phyloP scores from a whole-genome alignment of 2,113 vertebrate genomes.

The Haemorhous mexicanus region DNA sequence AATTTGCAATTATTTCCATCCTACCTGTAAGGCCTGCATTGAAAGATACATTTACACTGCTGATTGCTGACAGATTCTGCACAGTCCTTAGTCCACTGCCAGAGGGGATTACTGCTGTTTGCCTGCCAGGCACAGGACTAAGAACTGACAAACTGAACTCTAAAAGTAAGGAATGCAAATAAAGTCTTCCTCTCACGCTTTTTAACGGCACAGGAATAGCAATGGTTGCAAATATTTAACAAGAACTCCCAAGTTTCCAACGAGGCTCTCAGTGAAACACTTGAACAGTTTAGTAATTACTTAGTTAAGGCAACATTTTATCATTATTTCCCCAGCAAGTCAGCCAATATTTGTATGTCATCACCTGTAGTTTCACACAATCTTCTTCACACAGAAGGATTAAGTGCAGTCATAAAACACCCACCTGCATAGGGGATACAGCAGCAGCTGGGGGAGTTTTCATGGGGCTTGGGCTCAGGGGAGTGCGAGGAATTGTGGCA shows the following conservation, averaged over 20 bases:
- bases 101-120: neutral
- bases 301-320: neutral
- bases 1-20: neutral
- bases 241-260: neutral
- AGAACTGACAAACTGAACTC: neutral
- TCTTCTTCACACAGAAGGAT: neutral
- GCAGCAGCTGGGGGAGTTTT: slow-evolving; percentile 94
- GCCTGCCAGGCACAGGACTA: neutral
- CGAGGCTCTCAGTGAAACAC: neutral
- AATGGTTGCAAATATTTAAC: neutral
- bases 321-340: neutral
- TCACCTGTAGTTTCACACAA: neutral
- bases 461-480: slow-evolving; percentile 92
- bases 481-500: slow-evolving; percentile 86
- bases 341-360: neutral
- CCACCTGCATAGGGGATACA: slow-evolving; percentile 95
- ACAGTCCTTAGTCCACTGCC: neutral
- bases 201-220: neutral
- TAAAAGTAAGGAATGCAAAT: neutral
- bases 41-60: neutral
- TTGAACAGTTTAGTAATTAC: neutral
- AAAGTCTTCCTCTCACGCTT: neutral
- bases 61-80: neutral
- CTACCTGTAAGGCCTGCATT: neutral
- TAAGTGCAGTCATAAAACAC: neutral